phyloP scores from a whole-genome alignment of 2,113 vertebrate species.

The Scartelaos histophorus region DNA sequence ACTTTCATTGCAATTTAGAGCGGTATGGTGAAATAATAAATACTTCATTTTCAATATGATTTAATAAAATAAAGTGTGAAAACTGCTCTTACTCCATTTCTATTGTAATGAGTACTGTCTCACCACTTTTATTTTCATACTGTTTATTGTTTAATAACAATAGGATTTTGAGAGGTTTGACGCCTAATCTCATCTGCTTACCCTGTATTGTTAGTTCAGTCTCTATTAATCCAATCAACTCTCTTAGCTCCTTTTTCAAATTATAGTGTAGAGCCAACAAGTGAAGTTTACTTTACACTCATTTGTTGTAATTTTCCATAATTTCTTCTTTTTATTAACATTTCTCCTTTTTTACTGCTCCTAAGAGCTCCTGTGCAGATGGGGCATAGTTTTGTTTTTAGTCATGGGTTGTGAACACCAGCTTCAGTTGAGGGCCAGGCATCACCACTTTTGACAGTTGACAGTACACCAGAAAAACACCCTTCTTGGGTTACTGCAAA shows the following conservation, averaged over 20 bases:
- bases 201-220: no score
- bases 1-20: background rate
- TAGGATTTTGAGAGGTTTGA: no score
- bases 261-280: no score
- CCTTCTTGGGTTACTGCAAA: conserved; percentile 6
- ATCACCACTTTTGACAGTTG: conserved; percentile 47
- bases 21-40: background rate
- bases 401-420: background rate
- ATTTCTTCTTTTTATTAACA: background rate
- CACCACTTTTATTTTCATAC: background rate
- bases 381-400: background rate
- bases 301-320: no score
- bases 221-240: background rate
- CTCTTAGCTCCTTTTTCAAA: background rate
- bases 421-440: conserved; percentile 25
- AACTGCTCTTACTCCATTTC: background rate
- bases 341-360: background rate
- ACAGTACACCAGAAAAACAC: conserved; percentile 34
- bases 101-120: background rate
- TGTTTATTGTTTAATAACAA: no score
- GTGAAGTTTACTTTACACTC: background rate
- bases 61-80: background rate
- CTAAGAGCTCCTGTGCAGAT: background rate
- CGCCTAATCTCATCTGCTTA: no score
- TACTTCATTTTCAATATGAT: background rate